These are phyloP conservation scores for Clytia hemisphaerica DNA, from an alignment of 30 jellyfish, hydroid and myxozoan genomes.

Conservation along the genomic window DNA sequence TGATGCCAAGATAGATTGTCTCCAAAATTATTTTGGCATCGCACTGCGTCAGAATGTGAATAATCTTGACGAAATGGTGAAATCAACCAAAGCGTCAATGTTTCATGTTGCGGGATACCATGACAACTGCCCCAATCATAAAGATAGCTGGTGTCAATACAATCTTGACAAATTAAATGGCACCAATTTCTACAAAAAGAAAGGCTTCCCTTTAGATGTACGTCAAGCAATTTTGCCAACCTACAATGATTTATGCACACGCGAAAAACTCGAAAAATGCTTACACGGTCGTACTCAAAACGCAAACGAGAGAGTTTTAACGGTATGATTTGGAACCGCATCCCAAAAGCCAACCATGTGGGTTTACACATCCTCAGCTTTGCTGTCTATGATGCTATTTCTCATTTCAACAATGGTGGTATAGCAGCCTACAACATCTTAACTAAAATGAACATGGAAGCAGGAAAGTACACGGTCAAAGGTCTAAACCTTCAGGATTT, in stretches of 20 bases:
- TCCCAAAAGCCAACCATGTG: no score
- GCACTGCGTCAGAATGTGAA: constrained; percentile 31
- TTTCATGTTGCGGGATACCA: constrained; percentile 32
- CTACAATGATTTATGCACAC: constrained; percentile 3
- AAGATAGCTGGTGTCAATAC: constrained; percentile 27
- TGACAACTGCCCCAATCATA: constrained; percentile 17
- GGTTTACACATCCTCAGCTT: no score
- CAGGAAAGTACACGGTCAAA: no score
- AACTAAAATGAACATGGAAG: no score
- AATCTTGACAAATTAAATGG: constrained; percentile 19
- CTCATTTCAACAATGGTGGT: no score
- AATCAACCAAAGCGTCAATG: constrained; percentile 4
- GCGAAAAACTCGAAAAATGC: not conserved
- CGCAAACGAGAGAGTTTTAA: no score
- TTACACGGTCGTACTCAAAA: no score
- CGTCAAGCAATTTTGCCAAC: constrained; percentile 10
- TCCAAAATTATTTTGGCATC: constrained; percentile 41
- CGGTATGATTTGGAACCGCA: no score
- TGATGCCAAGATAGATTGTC: constrained; percentile 15
- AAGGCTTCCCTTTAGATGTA: constrained; percentile 12
- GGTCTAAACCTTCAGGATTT: no score
- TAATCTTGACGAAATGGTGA: constrained; percentile 13
- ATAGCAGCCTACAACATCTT: no score
- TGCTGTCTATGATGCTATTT: no score
- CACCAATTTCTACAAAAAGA: not conserved